These are phyloP conservation scores for Corella eumyota DNA, from an alignment of 23 tunicate species.

Conservation along the genomic window DNA sequence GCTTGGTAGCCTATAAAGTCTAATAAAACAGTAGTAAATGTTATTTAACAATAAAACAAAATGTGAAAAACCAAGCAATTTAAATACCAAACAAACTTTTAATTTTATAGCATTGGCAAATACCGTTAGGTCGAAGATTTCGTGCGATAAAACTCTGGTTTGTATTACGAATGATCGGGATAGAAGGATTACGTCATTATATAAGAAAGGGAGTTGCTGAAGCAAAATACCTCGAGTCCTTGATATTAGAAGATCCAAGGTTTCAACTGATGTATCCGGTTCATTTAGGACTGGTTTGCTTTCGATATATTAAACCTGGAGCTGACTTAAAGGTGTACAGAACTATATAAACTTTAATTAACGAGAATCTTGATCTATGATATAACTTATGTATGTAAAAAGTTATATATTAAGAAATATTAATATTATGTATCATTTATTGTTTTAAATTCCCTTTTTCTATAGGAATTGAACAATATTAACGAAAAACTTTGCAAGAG, in stretches of 20 bases:
- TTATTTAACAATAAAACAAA: too few relatives aligned
- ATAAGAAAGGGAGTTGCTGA: slow-evolving; percentile 8
- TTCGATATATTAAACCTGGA: not conserved
- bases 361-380: too few relatives aligned
- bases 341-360: too few relatives aligned
- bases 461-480: too few relatives aligned
- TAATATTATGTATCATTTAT: too few relatives aligned
- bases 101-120: slow-evolving; percentile 46
- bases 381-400: too few relatives aligned
- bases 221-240: slow-evolving; percentile 13
- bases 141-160: slow-evolving; percentile 33
- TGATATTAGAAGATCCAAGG: not conserved
- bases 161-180: slow-evolving; percentile 26
- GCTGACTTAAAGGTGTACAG: not conserved
- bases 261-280: slow-evolving; percentile 26
- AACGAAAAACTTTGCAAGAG: not conserved
- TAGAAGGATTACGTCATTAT: slow-evolving; percentile 16
- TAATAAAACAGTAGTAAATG: too few relatives aligned
- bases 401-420: too few relatives aligned
- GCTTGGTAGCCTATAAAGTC: too few relatives aligned
- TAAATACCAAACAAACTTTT: too few relatives aligned
- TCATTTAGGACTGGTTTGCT: slow-evolving; percentile 25
- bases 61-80: too few relatives aligned
- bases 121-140: slow-evolving; percentile 24
- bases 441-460: too few relatives aligned